Evolutionary conservation across 2,113 vertebrate species (phyloP), one percentile per base, ranked within the genome.

Genomic region (Daubentonia madagascariensis): DNA sequence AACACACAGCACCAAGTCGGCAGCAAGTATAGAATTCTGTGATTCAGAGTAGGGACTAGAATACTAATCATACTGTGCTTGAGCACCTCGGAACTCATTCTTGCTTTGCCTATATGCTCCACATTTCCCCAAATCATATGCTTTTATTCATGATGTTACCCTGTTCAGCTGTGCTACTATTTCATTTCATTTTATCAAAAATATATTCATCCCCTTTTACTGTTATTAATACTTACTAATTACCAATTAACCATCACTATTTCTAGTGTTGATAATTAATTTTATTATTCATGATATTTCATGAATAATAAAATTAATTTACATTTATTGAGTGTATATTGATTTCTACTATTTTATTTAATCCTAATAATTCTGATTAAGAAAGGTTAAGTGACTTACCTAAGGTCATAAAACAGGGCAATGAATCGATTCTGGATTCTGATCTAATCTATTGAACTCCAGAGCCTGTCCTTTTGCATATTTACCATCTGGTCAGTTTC

Each of bases 31-130:
- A 40, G 50, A 45, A 3, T 48, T 87, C 10, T 30, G 5, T 40
- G 59, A 40, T 28, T 61, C 25, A 32, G 32, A 73, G 8, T 1
- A 43, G 48, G 28, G 20, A 86, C 1, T 4, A 68, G 23, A 43
- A 37, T 28, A 25, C 7, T 5, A 12, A 18, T 23, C 23, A 48
- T 1, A 11, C 32, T 23, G 22, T 18, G 20, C 61, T 4, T 23
- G 40, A 22, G 45, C 5, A 17, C 0, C 43, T n/a, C 28, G 6
- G 45, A 67, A 43, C 28, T 48, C 37, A 40, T 75, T 48, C 14
- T 76, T n/a, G 40, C 67, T 32, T 18, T 63, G 1, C 35, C 4
- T 0, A 1, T 8, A 1, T 22, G 28, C 8, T 9, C 16, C 28
- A 23, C 4, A 6, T 84, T 50, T n/a, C 35, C 16, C 45, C 8